A percentile compares a stretch with the other conserved stretches of the same genome.
These are phyloP conservation scores for Hylaea fasciaria DNA, from an alignment of 2,888 invertebrate genomes.

Conservation along the genomic window DNA sequence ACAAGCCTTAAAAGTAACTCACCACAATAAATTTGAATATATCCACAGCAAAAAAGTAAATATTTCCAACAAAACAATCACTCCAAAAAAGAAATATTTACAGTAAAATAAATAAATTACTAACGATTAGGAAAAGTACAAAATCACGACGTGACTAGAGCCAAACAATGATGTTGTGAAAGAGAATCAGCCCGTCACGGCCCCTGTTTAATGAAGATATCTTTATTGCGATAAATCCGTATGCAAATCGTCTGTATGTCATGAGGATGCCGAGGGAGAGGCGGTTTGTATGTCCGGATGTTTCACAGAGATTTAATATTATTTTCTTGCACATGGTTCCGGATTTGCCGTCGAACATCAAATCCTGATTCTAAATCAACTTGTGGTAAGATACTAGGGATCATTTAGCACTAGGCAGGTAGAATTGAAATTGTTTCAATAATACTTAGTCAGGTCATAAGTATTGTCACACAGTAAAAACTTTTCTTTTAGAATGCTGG, in stretches of 20 bases:
- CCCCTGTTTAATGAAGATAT: constrained; percentile 34
- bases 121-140: constrained; percentile 41
- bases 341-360: too few relatives aligned
- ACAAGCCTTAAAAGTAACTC: constrained; percentile 3
- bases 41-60: neutral
- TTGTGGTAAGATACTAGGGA: too few relatives aligned
- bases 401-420: too few relatives aligned
- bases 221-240: constrained; percentile 31
- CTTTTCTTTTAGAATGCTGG: too few relatives aligned
- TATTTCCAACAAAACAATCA: neutral
- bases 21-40: constrained; percentile 21
- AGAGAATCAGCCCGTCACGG: constrained; percentile 43
- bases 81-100: constrained; percentile 20
- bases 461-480: too few relatives aligned
- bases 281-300: constrained; percentile 13
- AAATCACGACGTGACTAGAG: constrained; percentile 52
- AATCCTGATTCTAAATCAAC: too few relatives aligned
- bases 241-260: constrained; percentile 15
- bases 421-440: too few relatives aligned
- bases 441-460: too few relatives aligned
- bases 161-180: constrained; percentile 50
- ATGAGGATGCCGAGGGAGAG: neutral
- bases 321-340: neutral
- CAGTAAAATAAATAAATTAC: constrained; percentile 18
- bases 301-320: neutral